Base-by-base conservation (phyloP, 2,113 vertebrate species). In the Cacatua alba region DNA sequence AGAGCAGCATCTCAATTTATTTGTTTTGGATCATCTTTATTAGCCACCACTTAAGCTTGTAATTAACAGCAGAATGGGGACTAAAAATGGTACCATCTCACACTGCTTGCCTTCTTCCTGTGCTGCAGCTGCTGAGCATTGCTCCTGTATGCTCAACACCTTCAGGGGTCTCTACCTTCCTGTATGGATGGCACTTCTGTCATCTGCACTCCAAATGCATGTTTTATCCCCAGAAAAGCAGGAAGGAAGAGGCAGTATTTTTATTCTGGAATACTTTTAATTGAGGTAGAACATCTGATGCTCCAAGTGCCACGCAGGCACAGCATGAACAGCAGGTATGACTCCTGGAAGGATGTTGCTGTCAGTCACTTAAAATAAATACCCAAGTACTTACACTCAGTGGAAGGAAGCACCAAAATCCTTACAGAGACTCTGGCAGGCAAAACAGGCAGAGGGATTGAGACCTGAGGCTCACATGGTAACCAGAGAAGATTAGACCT, bases 21-120 rank as follows among this genome's bases (percentile, higher is more conserved):
- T 97, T 96, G 82, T 62, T 93, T 92, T 79, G 92, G 76, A 92
- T 94, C 75, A n/a, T 90, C 86, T 90, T 96, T 81, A 96, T 96
- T 96, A 95, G 88, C 80, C 69, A 62, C 51, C 52, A 29, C 86
- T 94, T 91, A 88, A 78, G 77, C 72, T 84, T 16, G 11, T 92
- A 79, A 89, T 95, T 88, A 92, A 94, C 55, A 65, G 72, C 60
- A 88, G 86, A 90, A 78, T 6, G 84, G 82, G 68, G 85, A 78
- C 39, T 71, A 76, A 62, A 82, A 87, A 15, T 7, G 29, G 70
- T 43, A 23, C 35, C 43, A 39, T 59, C 39, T 43, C 44, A 1
- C 3, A 3, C 35, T 68, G 53, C 51, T 88, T 57, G 28, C 33
- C 29, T 82, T 63, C 20, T 70, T 12, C 28, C 37, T 37, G 26